phyloP scores from a whole-genome alignment of 2,797 vertebrate genomes.

The Trachops cirrhosus region DNA sequence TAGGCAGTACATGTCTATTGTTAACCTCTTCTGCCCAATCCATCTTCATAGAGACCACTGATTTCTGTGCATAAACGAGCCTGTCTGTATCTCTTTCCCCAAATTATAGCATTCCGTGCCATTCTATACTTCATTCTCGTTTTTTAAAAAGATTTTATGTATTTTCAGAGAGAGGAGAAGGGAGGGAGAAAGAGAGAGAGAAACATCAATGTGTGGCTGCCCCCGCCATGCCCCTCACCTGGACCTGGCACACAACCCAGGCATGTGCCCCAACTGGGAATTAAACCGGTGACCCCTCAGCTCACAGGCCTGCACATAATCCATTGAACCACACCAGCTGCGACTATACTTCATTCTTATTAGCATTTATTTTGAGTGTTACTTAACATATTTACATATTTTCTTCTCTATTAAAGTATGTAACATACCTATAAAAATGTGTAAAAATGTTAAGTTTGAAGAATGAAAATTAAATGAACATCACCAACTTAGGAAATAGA shows the following conservation, averaged over 20 bases:
- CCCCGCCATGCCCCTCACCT: no score
- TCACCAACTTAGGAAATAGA: constrained; percentile 4
- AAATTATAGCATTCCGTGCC: neutral
- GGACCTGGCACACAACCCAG: no score
- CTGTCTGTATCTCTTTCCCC: neutral
- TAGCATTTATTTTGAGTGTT: neutral
- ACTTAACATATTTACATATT: neutral
- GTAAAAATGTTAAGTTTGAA: neutral
- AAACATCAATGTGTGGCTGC: no score
- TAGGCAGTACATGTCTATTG: neutral
- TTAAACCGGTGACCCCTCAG: no score
- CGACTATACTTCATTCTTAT: neutral
- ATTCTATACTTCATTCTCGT: neutral
- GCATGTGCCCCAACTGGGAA: no score
- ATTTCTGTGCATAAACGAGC: neutral
- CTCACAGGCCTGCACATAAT: no score
- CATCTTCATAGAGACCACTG: neutral
- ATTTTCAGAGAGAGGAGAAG: no score
- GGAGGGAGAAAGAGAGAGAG: no score
- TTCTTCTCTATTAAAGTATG: neutral
- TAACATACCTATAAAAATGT: neutral
- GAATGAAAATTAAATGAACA: neutral
- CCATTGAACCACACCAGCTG: no score
- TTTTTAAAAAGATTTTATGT: no score
- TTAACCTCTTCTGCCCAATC: neutral